phyloP scores from a whole-genome alignment of 2,113 vertebrate species.

The Cephalopholis sonnerati region DNA sequence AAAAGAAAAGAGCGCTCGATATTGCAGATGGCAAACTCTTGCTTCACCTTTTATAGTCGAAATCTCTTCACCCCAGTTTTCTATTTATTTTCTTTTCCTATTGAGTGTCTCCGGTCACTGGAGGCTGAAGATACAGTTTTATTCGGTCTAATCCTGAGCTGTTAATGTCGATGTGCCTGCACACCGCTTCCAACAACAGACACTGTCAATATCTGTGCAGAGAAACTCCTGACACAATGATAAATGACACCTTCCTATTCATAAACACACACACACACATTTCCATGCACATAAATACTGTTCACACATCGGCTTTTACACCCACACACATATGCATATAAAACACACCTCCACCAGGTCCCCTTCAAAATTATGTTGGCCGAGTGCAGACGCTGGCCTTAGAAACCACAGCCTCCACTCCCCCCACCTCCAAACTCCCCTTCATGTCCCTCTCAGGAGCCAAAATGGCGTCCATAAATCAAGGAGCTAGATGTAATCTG shows the following conservation, averaged over 20 bases:
- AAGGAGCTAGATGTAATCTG: slow-evolving; percentile 97
- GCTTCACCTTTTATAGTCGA: slow-evolving; percentile 41
- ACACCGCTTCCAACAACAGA: slow-evolving; percentile 38
- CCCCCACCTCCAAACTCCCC: slow-evolving; percentile 85
- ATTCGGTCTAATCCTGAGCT: slow-evolving; percentile 49
- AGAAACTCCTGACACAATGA: slow-evolving; percentile 66
- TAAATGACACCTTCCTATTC: slow-evolving; percentile 54
- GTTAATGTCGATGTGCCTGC: slow-evolving; percentile 38
- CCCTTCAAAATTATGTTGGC: slow-evolving; percentile 79
- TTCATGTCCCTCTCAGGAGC: slow-evolving; percentile 83
- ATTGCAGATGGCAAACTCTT: slow-evolving; percentile 51
- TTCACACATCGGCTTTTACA: slow-evolving; percentile 41
- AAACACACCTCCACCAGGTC: slow-evolving; percentile 68
- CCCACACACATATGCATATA: slow-evolving; percentile 52
- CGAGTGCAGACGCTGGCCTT: slow-evolving; percentile 89
- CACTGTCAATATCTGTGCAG: slow-evolving; percentile 52
- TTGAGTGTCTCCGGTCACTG: slow-evolving; percentile 40
- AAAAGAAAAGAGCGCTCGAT: neutral
- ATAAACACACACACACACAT: slow-evolving; percentile 27
- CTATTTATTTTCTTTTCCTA: slow-evolving; percentile 27
- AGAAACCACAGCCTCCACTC: slow-evolving; percentile 86
- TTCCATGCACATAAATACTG: slow-evolving; percentile 61
- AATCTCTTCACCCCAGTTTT: slow-evolving; percentile 54
- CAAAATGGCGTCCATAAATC: slow-evolving; percentile 92
- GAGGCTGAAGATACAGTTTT: slow-evolving; percentile 47